Percentiles rank a stretch among this genome's conserved stretches.
Evolutionary conservation across 2,113 vertebrate genomes (phyloP).

Genomic region (Electrona antarctica): DNA sequence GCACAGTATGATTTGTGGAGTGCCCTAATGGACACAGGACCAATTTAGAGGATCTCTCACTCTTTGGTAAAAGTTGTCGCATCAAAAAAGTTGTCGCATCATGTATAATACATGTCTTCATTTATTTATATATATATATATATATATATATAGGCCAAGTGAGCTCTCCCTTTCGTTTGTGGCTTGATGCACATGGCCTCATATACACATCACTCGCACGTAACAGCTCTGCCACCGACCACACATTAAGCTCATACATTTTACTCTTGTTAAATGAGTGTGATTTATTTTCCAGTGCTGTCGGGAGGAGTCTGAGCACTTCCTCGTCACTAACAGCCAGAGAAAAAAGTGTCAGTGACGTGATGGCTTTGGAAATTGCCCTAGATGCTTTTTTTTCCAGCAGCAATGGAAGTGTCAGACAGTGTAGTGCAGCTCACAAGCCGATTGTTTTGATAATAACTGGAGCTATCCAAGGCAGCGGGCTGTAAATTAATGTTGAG

Average conservation of each 20-base stretch:
- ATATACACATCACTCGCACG: neutral
- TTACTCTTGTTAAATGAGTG: constrained; percentile 11
- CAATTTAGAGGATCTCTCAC: constrained; percentile 21
- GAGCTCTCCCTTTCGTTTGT: neutral
- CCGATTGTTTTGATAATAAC: constrained; percentile 9
- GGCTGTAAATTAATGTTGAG: no score
- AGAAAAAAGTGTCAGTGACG: constrained; percentile 52
- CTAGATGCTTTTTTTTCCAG: constrained; percentile 37
- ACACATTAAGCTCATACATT: neutral
- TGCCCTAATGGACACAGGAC: constrained; percentile 50
- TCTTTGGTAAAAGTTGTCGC: constrained; percentile 7
- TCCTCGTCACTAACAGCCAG: constrained; percentile 52
- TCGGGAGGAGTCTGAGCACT: constrained; percentile 49
- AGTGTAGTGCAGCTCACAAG: constrained; percentile 6
- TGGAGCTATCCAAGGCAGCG: neutral
- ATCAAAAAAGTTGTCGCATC: constrained; percentile 18
- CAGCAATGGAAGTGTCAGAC: constrained; percentile 19
- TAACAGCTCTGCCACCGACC: constrained; percentile 12
- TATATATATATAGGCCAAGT: neutral
- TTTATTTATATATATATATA: no score
- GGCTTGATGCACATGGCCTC: neutral
- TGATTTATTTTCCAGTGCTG: constrained; percentile 36
- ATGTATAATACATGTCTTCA: no score
- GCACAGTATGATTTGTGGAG: constrained; percentile 43
- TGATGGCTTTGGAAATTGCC: constrained; percentile 41